phyloP scores from a whole-genome alignment of 53 echinoderm and acorn worm genomes.

The Henricia sp. region DNA sequence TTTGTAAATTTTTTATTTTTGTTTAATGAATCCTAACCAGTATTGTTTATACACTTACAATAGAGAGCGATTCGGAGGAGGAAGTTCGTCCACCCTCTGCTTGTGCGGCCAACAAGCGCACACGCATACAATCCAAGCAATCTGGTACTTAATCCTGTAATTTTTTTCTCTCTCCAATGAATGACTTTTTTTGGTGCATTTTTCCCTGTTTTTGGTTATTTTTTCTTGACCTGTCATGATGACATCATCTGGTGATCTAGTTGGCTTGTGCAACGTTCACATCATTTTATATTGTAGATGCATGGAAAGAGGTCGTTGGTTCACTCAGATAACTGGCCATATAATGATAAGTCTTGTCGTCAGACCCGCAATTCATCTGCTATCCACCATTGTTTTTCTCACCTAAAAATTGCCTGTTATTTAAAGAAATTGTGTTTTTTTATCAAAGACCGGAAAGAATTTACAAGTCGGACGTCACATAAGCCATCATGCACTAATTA shows the following conservation, averaged over 20 bases:
- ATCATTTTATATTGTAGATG: constrained; percentile 55
- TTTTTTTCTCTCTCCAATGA: constrained; percentile 10
- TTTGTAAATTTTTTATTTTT: constrained; percentile 9
- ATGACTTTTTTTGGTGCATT: not conserved
- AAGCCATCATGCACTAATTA: no score
- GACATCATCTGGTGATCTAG: constrained; percentile 41
- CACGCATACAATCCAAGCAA: constrained; percentile 56
- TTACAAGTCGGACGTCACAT: no score
- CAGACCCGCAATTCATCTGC: no score
- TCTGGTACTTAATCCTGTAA: constrained; percentile 53
- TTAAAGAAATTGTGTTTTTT: no score
- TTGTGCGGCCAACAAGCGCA: constrained; percentile 43
- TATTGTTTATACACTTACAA: constrained; percentile 61
- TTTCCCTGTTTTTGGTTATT: not conserved
- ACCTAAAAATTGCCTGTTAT: no score
- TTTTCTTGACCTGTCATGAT: constrained; percentile 9
- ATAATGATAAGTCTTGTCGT: no score
- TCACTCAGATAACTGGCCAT: no score
- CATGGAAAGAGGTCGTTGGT: constrained; percentile 23
- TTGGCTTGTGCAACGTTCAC: constrained; percentile 38
- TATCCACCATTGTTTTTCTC: no score
- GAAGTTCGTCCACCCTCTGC: constrained; percentile 54
- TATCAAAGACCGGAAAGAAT: no score
- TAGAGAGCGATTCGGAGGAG: constrained; percentile 63
- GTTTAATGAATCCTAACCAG: constrained; percentile 37